Conservation (phyloP, 2,113 vertebrate species). For the Alces alces region DNA sequence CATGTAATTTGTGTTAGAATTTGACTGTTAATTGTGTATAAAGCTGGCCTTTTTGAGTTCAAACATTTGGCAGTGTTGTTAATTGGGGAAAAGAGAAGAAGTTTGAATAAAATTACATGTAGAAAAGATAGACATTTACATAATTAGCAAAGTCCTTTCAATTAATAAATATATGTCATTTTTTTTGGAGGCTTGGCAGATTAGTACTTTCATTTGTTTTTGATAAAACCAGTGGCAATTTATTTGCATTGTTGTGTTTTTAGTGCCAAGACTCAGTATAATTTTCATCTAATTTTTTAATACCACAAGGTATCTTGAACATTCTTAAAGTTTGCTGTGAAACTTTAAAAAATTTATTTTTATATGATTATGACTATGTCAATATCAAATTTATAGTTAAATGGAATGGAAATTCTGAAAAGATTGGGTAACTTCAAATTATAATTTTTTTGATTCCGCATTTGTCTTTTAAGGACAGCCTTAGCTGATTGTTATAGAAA, state of each 20-base stretch:
- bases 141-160: constrained; percentile 52
- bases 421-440: background rate
- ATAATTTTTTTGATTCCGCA: background rate
- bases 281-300: constrained; percentile 23
- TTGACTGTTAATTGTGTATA: constrained; percentile 82
- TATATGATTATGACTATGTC: background rate
- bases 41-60: constrained; percentile 74
- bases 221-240: background rate
- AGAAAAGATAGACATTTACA: constrained; percentile 59
- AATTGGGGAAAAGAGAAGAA: constrained; percentile 70
- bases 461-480: background rate
- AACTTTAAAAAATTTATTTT: background rate
- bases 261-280: background rate
- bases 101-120: constrained; percentile 59
- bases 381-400: background rate
- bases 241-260: constrained; percentile 15
- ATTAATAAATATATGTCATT: constrained; percentile 20
- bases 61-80: constrained; percentile 65
- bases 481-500: background rate
- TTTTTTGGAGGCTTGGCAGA: background rate
- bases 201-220: background rate
- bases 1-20: constrained; percentile 83
- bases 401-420: background rate
- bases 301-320: background rate
- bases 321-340: constrained; percentile 28